Evolutionary conservation across 2,888 invertebrate genomes (phyloP), one percentile per base, ranked within the genome.

Genomic region (Palloptera scutellata): DNA sequence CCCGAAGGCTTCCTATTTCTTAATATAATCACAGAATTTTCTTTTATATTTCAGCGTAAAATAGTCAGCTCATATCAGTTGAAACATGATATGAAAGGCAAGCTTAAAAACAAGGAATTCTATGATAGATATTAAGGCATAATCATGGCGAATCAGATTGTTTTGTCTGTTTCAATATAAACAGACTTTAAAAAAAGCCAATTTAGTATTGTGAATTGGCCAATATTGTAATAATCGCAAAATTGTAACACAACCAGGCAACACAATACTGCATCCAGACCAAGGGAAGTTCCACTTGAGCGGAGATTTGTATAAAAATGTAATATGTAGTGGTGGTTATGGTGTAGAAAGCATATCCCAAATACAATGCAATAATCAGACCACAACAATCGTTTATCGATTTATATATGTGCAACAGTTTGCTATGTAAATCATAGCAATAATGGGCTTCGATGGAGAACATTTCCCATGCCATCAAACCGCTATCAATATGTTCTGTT

Each of bases 291-390:
- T 68, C 45, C 11, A 74, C 72, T 54, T 75, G 75, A 19, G 73
- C 79, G 54, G 78, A 78, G 41, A 81, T 77, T 72, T 82, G 81
- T 1, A 81, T 78, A 60, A 81, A 81, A 0, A 81, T 75, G 66
- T 79, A 80, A 12, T 81, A 81, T 52, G 79, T 78, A 55, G 77
- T 82, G 51, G 12, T 12, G 54, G 79, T 80, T 30, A 81, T 80
- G 17, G 77, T 78, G 55, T 81, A 81, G 67, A 80, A 81, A 10
- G 78, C 76, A 57, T 77, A 81, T 15, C 81, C 80, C 73, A 81
- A 72, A 64, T 79, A 80, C 41, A 76, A 75, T 6, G 81, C 77
- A 41, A 81, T 70, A 45, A 80, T 75, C 55, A 81, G 69, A 61
- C 79, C 79, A 68, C 78, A 78, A 43, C 78, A 77, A 30, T 79